These are phyloP conservation scores for Drosophila kambysellisi DNA, from an alignment of 2,888 invertebrate genomes.

Conservation along the genomic window DNA sequence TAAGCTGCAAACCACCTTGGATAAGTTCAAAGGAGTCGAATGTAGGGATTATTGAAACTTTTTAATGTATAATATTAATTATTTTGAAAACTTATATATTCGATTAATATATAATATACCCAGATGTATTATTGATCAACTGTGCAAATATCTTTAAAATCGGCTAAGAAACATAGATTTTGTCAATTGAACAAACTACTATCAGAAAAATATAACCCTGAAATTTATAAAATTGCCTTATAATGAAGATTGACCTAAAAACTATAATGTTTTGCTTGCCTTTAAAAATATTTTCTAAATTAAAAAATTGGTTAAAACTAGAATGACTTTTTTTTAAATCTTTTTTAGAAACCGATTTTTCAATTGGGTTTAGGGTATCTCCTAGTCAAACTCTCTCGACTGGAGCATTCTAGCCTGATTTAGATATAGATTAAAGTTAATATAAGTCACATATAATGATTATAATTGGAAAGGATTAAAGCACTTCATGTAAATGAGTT, in stretches of 20 bases:
- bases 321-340: neutral
- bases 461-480: constrained; percentile 12
- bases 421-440: neutral
- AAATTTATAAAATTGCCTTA: rapidly evolving
- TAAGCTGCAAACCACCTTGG: neutral
- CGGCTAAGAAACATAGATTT: neutral
- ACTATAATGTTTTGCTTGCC: neutral
- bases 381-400: neutral
- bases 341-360: neutral
- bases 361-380: neutral
- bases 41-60: neutral
- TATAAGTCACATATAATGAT: neutral
- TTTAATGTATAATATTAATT: neutral
- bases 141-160: neutral
- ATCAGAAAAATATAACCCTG: too few species aligned
- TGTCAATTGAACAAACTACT: neutral
- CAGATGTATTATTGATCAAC: neutral
- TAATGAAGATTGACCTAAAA: neutral
- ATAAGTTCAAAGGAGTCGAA: neutral
- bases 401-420: neutral
- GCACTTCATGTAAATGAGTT: constrained; percentile 9
- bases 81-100: neutral
- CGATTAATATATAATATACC: neutral
- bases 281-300: neutral
- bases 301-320: neutral